Evolutionary conservation across 2,888 invertebrate species (phyloP).

Genomic region (Cheilosia grossa): DNA sequence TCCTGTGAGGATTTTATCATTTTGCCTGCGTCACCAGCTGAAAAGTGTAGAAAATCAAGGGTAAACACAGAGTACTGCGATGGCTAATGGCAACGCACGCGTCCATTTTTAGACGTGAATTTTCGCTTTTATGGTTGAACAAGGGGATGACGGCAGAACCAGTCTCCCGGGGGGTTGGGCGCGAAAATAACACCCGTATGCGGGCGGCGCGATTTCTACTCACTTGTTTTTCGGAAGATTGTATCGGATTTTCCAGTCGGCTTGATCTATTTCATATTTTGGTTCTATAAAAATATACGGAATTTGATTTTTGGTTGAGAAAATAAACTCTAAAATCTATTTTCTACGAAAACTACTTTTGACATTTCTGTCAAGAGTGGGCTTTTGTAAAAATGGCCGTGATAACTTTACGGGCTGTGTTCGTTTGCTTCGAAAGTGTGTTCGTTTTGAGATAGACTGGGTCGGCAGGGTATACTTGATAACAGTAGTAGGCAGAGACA

Average conservation of each 20-base stretch:
- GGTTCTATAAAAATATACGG: conserved; percentile 65
- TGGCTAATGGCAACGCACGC: conserved; percentile 71
- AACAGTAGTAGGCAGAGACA: too few species aligned
- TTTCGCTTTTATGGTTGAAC: conserved; percentile 56
- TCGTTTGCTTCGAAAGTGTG: conserved; percentile 17
- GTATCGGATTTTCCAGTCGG: conserved; percentile 21
- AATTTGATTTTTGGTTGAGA: conserved; percentile 56
- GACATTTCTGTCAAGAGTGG: conserved; percentile 73
- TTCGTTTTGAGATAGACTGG: conserved; percentile 11
- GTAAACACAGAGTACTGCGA: conserved; percentile 45
- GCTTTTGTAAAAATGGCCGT: conserved; percentile 69
- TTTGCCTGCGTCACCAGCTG: conserved; percentile 75
- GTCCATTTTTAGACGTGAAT: conserved; percentile 73
- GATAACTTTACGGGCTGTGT: conserved; percentile 39
- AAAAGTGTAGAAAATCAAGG: conserved; percentile 67
- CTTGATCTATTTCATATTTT: conserved; percentile 66
- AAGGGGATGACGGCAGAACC: conserved; percentile 72
- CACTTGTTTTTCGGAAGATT: conserved; percentile 52
- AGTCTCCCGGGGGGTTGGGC: conserved; percentile 74
- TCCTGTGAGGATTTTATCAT: conserved; percentile 83
- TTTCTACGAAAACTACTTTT: conserved; percentile 73
- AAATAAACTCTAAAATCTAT: conserved; percentile 72
- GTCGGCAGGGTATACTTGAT: too few species aligned
- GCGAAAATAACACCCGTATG: conserved; percentile 68
- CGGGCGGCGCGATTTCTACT: conserved; percentile 42